Base-by-base conservation (phyloP, 2,113 vertebrate species). In the Ochotona curzoniae region DNA sequence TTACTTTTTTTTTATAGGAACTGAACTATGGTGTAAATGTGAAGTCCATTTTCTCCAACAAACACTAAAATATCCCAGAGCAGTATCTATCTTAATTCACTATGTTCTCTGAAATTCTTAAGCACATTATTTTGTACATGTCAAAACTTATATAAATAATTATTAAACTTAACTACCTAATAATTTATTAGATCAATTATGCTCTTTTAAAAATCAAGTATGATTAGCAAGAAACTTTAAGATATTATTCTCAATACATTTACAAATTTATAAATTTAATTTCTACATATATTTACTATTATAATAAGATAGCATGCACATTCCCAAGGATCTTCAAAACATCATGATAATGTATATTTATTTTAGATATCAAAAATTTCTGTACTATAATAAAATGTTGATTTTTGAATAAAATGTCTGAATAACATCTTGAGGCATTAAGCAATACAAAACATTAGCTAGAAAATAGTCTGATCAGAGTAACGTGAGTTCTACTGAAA, bases 211-310 rank as follows among this genome's bases (percentile, higher is more conserved):
- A 44, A 90, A 66, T 28, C 47, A 57, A 49, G 12, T 5, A 86
- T 13, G 14, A 23, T 57, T 75, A 49, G 47, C 30, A 38, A 51
- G 61, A 86, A 12, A 3, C 61, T 92, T 89, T 64, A 90, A 92
- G 7, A 3, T 78, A 21, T 1, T 54, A 79, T 80, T 80, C 35
- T 80, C 38, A 75, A 61, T 11, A 35, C 47, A 49, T n/a, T 93
- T 28, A 78, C 87, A 78, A 47, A 67, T 26, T 74, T 74, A 74
- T 67, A 78, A 49, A 73, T 83, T 71, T 82, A 78, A 79, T 69
- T 84, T 66, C 87, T 67, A 21, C 23, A 30, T 69, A 74, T 13
- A 25, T 10, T 75, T 82, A 47, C 8, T 82, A 15, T 69, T 85
- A 3, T 63, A 83, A 93, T 83, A 89, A 69, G 20, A 86, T 32